Percentiles rank a stretch among this genome's conserved stretches.
Evolutionary conservation across 64 coral and sea anemone genomes (phyloP).

Genomic region (Montipora cactus): DNA sequence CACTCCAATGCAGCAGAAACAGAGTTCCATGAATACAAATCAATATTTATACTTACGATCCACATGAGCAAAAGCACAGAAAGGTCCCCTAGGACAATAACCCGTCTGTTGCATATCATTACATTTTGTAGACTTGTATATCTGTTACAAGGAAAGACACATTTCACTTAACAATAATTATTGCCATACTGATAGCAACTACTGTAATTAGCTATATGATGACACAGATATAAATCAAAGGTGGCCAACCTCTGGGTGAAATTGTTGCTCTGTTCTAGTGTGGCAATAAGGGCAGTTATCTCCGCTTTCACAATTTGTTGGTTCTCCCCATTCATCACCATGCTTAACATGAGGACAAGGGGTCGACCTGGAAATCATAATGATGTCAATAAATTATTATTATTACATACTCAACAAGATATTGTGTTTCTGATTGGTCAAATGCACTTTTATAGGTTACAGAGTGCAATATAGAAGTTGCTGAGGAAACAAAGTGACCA

Average conservation of each 20-base stretch:
- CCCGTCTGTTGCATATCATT: constrained; percentile 99
- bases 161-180: background rate
- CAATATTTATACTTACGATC: constrained; percentile 81
- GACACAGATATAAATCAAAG: background rate
- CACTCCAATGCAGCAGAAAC: no score
- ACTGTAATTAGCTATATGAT: no score
- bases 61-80: constrained; percentile 99
- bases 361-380: constrained; percentile 76
- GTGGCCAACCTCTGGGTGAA: constrained; percentile 92
- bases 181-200: no score
- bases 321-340: constrained; percentile 99
- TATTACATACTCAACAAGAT: no score
- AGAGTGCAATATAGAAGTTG: no score
- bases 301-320: constrained; percentile 98
- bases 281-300: constrained; percentile 99
- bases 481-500: no score
- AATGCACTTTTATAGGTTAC: no score
- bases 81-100: constrained; percentile 95
- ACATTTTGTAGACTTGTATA: constrained; percentile 99
- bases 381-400: no score
- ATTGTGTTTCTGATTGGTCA: no score
- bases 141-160: constrained; percentile 50
- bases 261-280: constrained; percentile 99
- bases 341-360: constrained; percentile 99
- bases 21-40: background rate